These are phyloP conservation scores for Fulica atra DNA, from an alignment of 2,113 vertebrate genomes.

Conservation along the genomic window DNA sequence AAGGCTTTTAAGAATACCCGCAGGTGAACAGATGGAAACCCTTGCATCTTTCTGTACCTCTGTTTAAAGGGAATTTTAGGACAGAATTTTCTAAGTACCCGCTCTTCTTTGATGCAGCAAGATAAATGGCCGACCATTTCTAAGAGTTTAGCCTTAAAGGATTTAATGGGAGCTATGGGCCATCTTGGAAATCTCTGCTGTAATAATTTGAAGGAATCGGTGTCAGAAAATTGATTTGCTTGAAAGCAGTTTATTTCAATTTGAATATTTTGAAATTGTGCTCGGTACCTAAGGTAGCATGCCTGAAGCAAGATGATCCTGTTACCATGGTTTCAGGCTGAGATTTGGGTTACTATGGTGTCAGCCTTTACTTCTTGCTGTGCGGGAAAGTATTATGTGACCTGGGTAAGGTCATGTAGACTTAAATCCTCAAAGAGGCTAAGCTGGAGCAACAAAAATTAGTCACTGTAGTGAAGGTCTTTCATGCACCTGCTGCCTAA, in stretches of 20 bases:
- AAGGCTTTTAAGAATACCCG: conserved; percentile 14
- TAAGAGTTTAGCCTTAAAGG: background rate
- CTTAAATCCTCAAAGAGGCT: conserved; percentile 41
- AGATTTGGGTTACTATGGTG: conserved; percentile 59
- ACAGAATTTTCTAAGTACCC: background rate
- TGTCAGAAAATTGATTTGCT: conserved; percentile 41
- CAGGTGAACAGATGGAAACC: conserved; percentile 1
- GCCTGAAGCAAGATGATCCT: conserved; percentile 45
- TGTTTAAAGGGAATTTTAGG: background rate
- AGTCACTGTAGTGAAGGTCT: background rate
- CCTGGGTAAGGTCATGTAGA: conserved; percentile 51
- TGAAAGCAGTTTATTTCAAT: conserved; percentile 25
- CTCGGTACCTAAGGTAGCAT: background rate
- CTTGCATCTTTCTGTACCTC: background rate
- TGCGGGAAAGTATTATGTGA: conserved; percentile 1
- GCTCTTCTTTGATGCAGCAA: background rate
- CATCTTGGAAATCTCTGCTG: background rate
- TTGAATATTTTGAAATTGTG: conserved; percentile 28
- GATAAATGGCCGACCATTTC: background rate
- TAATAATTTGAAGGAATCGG: background rate
- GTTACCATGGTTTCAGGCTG: conserved; percentile 61
- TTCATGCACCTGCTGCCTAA: background rate
- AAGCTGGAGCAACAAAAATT: conserved; percentile 33
- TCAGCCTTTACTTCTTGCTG: conserved; percentile 40
- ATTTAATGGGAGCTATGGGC: background rate